Conservation (phyloP, 2,888 invertebrate genomes). For the Rhodophaea formosa region DNA sequence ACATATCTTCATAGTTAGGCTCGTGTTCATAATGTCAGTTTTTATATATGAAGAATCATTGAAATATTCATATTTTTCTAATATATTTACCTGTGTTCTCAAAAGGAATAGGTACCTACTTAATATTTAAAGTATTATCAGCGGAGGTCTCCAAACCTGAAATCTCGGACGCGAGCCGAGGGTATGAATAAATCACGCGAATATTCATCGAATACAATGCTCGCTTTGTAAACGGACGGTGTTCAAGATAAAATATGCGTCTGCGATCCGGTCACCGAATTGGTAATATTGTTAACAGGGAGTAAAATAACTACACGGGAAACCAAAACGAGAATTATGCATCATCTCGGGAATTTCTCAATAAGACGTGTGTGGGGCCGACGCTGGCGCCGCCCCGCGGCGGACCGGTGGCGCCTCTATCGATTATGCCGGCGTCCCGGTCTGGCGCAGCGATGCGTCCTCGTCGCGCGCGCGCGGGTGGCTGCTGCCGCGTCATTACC, state of each 20-base stretch:
- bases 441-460: conserved; percentile 42
- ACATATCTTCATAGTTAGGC: background rate
- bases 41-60: background rate
- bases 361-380: conserved; percentile 75
- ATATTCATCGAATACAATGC: conserved; percentile 45
- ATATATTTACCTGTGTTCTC: no score
- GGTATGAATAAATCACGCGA: conserved; percentile 55
- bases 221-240: conserved; percentile 41
- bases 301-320: conserved; percentile 70
- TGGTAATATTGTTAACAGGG: conserved; percentile 79
- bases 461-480: conserved; percentile 57
- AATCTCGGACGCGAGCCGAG: conserved; percentile 29
- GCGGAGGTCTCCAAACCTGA: conserved; percentile 10
- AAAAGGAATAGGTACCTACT: no score
- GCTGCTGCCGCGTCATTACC: conserved; percentile 51
- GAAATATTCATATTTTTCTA: background rate
- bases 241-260: conserved; percentile 68
- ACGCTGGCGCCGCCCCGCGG: conserved; percentile 71
- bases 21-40: background rate
- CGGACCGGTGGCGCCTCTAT: conserved; percentile 68
- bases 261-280: conserved; percentile 68
- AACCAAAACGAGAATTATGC: conserved; percentile 75
- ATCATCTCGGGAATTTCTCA: conserved; percentile 79
- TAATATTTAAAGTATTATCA: background rate
- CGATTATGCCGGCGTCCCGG: conserved; percentile 50